Base-by-base conservation (phyloP, 1,140 invertebrate genomes). In the Lepidurus apus region DNA sequence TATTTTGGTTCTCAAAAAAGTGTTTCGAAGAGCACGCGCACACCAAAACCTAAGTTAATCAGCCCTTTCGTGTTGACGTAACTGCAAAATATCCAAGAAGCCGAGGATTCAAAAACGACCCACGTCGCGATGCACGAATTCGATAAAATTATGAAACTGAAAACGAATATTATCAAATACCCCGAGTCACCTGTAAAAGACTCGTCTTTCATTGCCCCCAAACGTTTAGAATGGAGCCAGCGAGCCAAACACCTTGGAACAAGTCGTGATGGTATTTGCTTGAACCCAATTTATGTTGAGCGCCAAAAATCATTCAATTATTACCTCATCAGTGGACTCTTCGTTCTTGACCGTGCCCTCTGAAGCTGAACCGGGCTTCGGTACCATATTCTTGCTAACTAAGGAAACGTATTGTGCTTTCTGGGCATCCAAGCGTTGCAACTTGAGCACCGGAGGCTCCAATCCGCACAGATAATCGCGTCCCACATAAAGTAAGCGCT, bases 381-480 rank as follows among this genome's bases (percentile, higher is more conserved):
- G 73, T 75, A 53, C 11, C 43, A 85, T 87, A 6, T 86, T 87
- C 9, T 87, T 85, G 79, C 89, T 87, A 13, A 91, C 90, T 10
- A 92, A 89, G 8, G 91, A 92, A 79, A 92, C 89, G 80, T 92
- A 92, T 83, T 92, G 91, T 76, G 88, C 89, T 79, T 87, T 85
- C 53, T 89, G 89, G 53, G 86, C 87, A 77, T 89, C 90, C 74
- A 88, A 87, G 82, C 91, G 91, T 81, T 92, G 88, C 77, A 91
- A 84, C 81, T 91, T 91, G 75, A 96, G 84, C 78, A 96, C 93
- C 1, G 94, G 93, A 13, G 93, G 92, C 82, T 95, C 92, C 77
- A 95, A 88, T n/a, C 94, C 94, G 85, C 94, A 95, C 24, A 97
- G 87, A 84, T 95, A 95, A 81, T 93, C 92, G 77, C 93, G 92